These are phyloP conservation scores for Oryctolagus cuniculus DNA, from an alignment of 2,113 vertebrate genomes.

Conservation along the genomic window DNA sequence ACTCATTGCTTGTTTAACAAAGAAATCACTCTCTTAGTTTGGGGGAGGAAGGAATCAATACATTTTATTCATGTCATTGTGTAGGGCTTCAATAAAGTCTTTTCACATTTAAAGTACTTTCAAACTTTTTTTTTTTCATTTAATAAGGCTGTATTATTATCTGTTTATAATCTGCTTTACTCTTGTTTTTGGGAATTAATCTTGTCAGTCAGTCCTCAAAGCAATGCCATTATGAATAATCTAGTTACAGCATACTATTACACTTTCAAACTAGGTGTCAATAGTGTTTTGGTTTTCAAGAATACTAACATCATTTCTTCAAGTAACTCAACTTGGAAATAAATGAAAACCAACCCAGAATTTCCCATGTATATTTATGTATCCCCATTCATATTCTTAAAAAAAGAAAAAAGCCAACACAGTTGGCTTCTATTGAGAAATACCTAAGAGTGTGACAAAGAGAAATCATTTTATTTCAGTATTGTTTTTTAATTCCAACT, in stretches of 20 bases:
- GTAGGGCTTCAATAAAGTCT: neutral
- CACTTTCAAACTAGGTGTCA: neutral
- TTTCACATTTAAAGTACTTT: slow-evolving; percentile 32
- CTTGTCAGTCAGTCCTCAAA: neutral
- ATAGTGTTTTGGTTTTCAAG: neutral
- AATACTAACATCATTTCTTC: neutral
- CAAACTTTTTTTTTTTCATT: neutral
- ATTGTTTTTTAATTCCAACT: neutral
- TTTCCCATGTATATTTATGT: neutral
- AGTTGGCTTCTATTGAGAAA: neutral
- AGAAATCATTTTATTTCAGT: neutral
- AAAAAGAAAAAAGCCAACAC: neutral
- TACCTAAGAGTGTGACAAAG: neutral
- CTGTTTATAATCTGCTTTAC: neutral
- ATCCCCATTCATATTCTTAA: neutral
- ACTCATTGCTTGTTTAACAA: neutral
- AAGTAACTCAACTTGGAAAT: slow-evolving; percentile 32
- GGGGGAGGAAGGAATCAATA: neutral
- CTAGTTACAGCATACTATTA: neutral
- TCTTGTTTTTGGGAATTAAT: slow-evolving; percentile 14
- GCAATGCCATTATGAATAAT: neutral
- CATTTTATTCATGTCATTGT: neutral
- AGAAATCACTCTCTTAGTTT: slow-evolving; percentile 21
- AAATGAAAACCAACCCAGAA: slow-evolving; percentile 41
- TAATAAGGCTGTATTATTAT: slow-evolving; percentile 19